Conservation (phyloP, 2,113 vertebrate genomes). For the Corythornis vintsioides region DNA sequence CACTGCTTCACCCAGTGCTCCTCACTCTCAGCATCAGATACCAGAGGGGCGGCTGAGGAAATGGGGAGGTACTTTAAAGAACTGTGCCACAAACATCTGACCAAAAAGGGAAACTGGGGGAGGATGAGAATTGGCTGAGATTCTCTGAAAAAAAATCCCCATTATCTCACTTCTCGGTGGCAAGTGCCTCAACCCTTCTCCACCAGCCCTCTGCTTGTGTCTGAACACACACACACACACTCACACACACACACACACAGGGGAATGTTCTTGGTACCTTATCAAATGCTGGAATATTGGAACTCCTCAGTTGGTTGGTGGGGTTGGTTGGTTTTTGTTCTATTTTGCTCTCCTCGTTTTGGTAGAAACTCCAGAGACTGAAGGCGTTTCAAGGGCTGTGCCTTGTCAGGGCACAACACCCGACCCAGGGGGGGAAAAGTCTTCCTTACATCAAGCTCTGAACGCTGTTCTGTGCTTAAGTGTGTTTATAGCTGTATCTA, state of each 20-base stretch:
- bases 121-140: background rate
- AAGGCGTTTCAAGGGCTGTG: background rate
- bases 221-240: background rate
- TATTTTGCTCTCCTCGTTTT: slow-evolving; percentile 29
- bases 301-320: slow-evolving; percentile 5
- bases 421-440: background rate
- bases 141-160: background rate
- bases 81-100: slow-evolving; percentile 21
- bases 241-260: background rate
- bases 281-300: slow-evolving; percentile 49
- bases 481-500: background rate
- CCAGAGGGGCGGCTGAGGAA: background rate
- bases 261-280: slow-evolving; percentile 45
- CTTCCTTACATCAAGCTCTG: background rate
- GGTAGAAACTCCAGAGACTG: slow-evolving; percentile 32
- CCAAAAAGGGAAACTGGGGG: slow-evolving; percentile 20
- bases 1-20: slow-evolving; percentile 30
- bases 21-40: background rate
- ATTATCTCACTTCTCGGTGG: background rate
- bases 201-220: background rate
- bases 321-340: background rate
- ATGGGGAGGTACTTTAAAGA: background rate
- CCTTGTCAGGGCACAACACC: background rate
- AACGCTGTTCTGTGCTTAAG: slow-evolving; percentile 60
- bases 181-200: background rate